Base-by-base conservation (phyloP, 2,113 vertebrate genomes). In the Crypturellus undulatus region DNA sequence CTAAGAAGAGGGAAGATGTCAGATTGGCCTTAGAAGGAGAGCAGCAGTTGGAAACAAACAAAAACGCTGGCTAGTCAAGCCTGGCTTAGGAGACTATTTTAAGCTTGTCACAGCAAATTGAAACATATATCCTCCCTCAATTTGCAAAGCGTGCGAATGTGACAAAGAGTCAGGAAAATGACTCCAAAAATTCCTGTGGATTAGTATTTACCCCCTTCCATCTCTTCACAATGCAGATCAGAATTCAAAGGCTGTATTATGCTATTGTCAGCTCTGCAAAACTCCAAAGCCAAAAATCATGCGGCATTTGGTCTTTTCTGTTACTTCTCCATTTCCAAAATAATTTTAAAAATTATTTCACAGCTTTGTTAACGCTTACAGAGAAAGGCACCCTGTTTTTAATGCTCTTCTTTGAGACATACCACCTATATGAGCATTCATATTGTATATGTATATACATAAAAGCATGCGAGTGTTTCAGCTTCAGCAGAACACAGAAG, bases 371-470 rank as follows among this genome's bases (percentile, higher is more conserved):
- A 43, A 43, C 2, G 17, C 30, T 90, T 38, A 24, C 42, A 40
- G 52, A 59, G 49, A 58, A 58, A 58, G 16, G 26, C 10, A 75
- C 7, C 13, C 24, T 22, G 42, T 58, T 51, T 45, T 73, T 49
- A 58, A 1, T 5, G 24, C 28, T 42, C 3, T 0, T 45, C 60
- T 40, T 20, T 52, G 49, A 87, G 38, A 12, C 0, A 2, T 26
- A 25, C 16, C 47, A 54, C 16, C 24, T 32, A 4, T 18, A 34
- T 1, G 1, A 20, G 42, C 56, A 36, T 49, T 67, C 30, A 24
- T 5, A 12, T 26, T 40, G 43, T 21, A 15, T 12, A 40, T 8
- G 25, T 12, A 8, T 30, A 6, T 32, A 36, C 32, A 51, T 32
- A 3, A 10, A 36, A 65, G 36, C 43, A 28, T 45, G 36, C 72